Conservation (phyloP, 2,113 vertebrate genomes). For the Steatornis caripensis region DNA sequence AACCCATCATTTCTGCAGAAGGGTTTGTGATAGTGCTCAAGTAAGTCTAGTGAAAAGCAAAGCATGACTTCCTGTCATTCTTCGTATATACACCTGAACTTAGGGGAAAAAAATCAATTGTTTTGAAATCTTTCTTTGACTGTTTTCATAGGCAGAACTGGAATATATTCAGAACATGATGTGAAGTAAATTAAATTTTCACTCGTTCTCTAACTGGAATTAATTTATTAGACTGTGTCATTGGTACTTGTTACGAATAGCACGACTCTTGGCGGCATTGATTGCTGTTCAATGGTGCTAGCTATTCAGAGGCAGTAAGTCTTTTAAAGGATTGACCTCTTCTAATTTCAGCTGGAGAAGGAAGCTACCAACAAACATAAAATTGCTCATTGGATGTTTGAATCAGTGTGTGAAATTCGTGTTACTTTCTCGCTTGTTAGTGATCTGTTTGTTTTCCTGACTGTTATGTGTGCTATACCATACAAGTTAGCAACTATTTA, state of each 20-base stretch:
- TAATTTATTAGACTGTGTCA: background rate
- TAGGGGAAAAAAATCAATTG: background rate
- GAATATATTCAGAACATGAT: background rate
- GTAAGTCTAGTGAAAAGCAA: background rate
- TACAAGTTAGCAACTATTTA: background rate
- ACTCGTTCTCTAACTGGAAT: background rate
- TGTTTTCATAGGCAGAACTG: background rate
- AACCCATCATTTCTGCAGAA: background rate
- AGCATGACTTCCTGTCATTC: background rate
- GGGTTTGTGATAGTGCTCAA: background rate
- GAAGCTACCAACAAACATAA: background rate
- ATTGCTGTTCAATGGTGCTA: background rate
- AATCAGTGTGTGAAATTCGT: background rate
- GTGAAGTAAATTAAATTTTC: background rate
- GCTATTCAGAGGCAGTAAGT: background rate
- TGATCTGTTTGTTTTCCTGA: background rate
- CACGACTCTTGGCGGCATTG: background rate
- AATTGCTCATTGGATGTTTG: background rate
- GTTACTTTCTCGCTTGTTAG: background rate
- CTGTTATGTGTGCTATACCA: background rate
- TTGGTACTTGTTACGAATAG: background rate
- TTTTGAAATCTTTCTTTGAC: background rate
- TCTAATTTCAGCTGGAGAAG: background rate
- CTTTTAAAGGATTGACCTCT: background rate
- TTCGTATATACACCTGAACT: background rate